phyloP scores from a whole-genome alignment of 2,888 invertebrate species.

The Parelbella ahira region DNA sequence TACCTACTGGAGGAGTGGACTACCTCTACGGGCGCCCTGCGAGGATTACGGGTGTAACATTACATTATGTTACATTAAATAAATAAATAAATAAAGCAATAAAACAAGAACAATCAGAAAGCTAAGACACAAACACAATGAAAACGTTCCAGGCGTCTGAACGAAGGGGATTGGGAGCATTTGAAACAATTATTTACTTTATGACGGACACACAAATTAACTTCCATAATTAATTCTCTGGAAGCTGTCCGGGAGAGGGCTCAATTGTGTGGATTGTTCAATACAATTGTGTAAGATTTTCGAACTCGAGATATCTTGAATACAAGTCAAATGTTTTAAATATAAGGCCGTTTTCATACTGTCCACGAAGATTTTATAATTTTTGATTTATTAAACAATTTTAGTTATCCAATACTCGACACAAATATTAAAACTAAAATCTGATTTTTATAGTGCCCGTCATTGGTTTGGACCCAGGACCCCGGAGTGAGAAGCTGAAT shows the following conservation, averaged over 20 bases:
- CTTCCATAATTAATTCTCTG: slow-evolving; percentile 14
- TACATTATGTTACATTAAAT: no score
- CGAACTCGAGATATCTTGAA: slow-evolving; percentile 7
- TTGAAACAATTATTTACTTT: slow-evolving; percentile 15
- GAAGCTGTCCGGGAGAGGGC: slow-evolving; percentile 1
- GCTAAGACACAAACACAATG: slow-evolving; percentile 13
- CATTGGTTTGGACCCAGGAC: no score
- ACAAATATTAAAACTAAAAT: no score
- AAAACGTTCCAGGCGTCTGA: no score
- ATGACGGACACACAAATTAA: slow-evolving; percentile 19
- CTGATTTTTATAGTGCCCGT: no score
- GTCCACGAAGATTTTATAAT: no score
- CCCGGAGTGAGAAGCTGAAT: no score
- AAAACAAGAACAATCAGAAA: slow-evolving; percentile 7
- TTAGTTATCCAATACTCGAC: no score
- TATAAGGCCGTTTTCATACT: no score
- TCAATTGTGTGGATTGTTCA: slow-evolving; percentile 3
- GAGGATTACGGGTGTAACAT: not conserved
- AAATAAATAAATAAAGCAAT: not conserved
- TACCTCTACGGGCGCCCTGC: no score
- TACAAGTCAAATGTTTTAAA: slow-evolving; percentile 4
- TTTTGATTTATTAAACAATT: no score
- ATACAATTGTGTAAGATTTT: slow-evolving; percentile 4
- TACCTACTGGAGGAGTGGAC: no score
- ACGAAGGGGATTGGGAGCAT: not conserved